These are phyloP conservation scores for Sphaerophoria rueppellii DNA, from an alignment of 2,888 invertebrate genomes.

Conservation along the genomic window DNA sequence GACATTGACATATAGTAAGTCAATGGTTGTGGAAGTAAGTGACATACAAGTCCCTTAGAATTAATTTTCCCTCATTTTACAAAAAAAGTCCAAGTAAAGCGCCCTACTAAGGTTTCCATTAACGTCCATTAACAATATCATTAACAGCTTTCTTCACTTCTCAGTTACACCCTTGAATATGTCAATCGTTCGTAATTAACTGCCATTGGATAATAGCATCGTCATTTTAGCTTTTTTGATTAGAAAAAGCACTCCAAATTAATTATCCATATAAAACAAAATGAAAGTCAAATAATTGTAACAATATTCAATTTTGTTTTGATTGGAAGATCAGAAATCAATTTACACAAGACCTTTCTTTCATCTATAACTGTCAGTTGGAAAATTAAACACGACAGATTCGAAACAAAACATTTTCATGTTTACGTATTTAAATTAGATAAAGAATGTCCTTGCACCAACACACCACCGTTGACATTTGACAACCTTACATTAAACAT, in stretches of 20 bases:
- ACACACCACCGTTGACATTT: not conserved
- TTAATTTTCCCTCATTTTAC: not conserved
- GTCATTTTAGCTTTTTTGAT: not conserved
- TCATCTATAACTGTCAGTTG: not conserved
- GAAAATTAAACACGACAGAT: too few relatives aligned
- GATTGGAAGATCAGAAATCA: not conserved
- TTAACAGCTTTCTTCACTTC: not conserved
- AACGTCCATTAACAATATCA: not conserved
- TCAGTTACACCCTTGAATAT: slow-evolving; percentile 5
- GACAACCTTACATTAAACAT: not conserved
- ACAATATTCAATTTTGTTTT: not conserved
- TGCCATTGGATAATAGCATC: not conserved
- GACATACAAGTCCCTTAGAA: too few relatives aligned
- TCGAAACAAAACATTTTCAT: too few relatives aligned
- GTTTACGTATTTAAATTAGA: not conserved
- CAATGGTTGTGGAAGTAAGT: too few relatives aligned
- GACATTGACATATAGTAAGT: too few relatives aligned
- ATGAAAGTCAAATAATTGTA: slow-evolving; percentile 6
- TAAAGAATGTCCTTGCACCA: too few relatives aligned
- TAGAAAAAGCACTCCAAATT: not conserved
- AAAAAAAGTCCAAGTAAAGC: not conserved
- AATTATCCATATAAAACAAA: not conserved
- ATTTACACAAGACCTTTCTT: not conserved
- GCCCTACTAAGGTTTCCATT: not conserved
- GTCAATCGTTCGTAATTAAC: slow-evolving; percentile 1